These are phyloP conservation scores for Notarius quadriscutis DNA, from an alignment of 2,113 vertebrate species.

Conservation along the genomic window DNA sequence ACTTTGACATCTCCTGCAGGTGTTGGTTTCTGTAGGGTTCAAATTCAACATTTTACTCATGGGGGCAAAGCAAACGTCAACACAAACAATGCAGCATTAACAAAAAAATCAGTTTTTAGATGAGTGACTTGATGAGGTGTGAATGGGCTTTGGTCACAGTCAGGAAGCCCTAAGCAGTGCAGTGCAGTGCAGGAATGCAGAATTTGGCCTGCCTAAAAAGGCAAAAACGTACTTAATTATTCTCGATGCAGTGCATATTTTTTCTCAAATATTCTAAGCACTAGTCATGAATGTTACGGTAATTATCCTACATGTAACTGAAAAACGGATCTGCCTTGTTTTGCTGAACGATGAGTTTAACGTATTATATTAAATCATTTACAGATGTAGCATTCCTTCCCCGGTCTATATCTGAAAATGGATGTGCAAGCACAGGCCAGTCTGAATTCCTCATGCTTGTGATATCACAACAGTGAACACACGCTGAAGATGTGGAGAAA, in stretches of 20 bases:
- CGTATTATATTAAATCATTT: not conserved
- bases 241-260: slow-evolving; percentile 49
- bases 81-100: slow-evolving; percentile 61
- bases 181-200: slow-evolving; percentile 14
- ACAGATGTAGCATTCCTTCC: not conserved
- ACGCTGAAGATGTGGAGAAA: not conserved
- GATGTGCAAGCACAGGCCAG: not conserved
- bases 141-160: not conserved
- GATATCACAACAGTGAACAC: not conserved
- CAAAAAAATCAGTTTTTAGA: slow-evolving; percentile 46
- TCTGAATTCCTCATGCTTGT: not conserved
- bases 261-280: slow-evolving; percentile 28
- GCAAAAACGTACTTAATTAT: slow-evolving; percentile 23
- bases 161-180: not conserved
- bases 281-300: not conserved
- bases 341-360: not conserved
- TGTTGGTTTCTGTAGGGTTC: slow-evolving; percentile 85
- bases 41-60: slow-evolving; percentile 79
- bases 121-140: slow-evolving; percentile 35
- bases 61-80: slow-evolving; percentile 62
- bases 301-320: not conserved
- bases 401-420: not conserved
- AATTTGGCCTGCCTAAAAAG: slow-evolving; percentile 5
- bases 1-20: slow-evolving; percentile 85
- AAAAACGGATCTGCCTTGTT: slow-evolving; percentile 2